Conservation (phyloP, 2,113 vertebrate genomes). For the Indri indri region DNA sequence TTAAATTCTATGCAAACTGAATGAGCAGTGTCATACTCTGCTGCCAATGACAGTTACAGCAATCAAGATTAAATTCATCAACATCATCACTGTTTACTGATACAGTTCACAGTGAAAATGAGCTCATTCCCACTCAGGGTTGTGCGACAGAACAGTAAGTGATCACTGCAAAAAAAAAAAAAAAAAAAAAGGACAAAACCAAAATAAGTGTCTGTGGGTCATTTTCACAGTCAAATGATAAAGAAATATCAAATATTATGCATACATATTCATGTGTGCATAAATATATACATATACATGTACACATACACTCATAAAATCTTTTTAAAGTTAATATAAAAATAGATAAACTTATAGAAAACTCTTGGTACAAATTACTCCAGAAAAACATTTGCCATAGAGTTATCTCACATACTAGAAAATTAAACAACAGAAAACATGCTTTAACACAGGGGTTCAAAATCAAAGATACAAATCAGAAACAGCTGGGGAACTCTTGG, state of each 20-base stretch:
- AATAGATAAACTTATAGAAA: neutral
- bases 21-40: neutral
- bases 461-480: conserved; percentile 10
- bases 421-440: conserved; percentile 17
- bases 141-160: neutral
- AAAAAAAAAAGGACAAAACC: neutral
- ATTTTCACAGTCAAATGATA: neutral
- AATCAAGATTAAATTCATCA: neutral
- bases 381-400: conserved; percentile 29
- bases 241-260: neutral
- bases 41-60: neutral
- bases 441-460: neutral
- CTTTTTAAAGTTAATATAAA: neutral
- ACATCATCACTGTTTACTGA: neutral
- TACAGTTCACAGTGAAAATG: neutral
- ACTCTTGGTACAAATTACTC: conserved; percentile 20
- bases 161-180: neutral
- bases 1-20: neutral
- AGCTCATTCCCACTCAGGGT: neutral
- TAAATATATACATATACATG: neutral
- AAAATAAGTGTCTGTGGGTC: neutral
- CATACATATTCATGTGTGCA: neutral
- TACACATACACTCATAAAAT: neutral
- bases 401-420: neutral
- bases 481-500: neutral